Evolutionary conservation across 2,888 invertebrate species (phyloP).

Genomic region (Zygogramma bicolorata): DNA sequence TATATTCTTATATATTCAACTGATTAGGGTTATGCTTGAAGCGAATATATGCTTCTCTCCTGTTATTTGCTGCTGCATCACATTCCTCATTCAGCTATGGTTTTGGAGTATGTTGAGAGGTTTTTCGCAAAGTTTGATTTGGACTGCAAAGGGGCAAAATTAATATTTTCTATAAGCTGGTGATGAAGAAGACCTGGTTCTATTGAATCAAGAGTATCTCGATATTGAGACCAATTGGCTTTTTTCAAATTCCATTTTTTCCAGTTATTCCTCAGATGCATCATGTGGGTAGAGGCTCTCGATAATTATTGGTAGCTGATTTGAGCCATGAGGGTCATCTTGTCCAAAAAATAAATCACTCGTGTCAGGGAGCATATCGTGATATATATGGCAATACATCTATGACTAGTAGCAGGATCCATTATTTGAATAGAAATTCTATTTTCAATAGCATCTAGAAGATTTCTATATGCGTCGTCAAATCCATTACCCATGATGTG

Average conservation of each 20-base stretch:
- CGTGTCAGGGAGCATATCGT: background rate
- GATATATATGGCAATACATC: background rate
- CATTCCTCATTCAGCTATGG: background rate
- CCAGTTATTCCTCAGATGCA: background rate
- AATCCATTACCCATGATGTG: background rate
- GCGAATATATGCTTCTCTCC: background rate
- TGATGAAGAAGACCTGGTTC: background rate
- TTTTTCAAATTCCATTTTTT: background rate
- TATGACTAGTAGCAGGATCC: background rate
- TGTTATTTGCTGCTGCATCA: background rate
- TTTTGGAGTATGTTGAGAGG: background rate
- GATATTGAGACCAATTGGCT: background rate
- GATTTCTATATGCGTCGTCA: background rate
- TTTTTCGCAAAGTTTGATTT: background rate
- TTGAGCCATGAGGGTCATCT: background rate
- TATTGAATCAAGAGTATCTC: background rate
- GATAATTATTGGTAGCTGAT: background rate
- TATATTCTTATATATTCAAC: background rate
- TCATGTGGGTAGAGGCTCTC: background rate
- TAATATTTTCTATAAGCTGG: background rate
- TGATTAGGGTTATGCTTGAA: background rate
- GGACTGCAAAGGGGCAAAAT: background rate
- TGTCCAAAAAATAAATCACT: background rate
- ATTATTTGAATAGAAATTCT: background rate
- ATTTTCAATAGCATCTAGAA: background rate